A percentile compares a stretch with the other conserved stretches of the same genome.
Evolutionary conservation across 2,797 vertebrate genomes (phyloP).

Genomic region (Tadarida brasiliensis): DNA sequence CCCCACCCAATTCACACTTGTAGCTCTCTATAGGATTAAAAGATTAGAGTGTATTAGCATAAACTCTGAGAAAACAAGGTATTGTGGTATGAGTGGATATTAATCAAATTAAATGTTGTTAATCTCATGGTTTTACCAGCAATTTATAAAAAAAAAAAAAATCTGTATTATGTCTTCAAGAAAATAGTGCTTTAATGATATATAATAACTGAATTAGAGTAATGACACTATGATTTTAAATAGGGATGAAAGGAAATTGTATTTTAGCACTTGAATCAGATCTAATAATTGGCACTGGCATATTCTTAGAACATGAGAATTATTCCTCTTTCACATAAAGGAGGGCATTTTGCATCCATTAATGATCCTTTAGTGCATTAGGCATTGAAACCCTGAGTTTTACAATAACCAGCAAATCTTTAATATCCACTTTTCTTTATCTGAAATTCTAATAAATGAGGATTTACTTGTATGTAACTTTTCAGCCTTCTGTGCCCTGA

Average conservation of each 20-base stretch:
- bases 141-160: background rate
- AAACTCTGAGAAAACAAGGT: conserved; percentile 55
- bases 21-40: conserved; percentile 55
- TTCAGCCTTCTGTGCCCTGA: background rate
- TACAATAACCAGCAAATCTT: conserved; percentile 46
- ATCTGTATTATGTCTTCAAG: background rate
- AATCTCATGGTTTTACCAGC: conserved; percentile 32
- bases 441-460: conserved; percentile 38
- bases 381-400: background rate
- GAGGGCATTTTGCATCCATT: conserved; percentile 25
- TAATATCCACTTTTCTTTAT: background rate
- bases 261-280: conserved; percentile 50
- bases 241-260: conserved; percentile 23
- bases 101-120: conserved; percentile 64
- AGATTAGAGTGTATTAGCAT: conserved; percentile 66
- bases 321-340: conserved; percentile 4
- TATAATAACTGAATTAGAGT: conserved; percentile 51
- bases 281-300: conserved; percentile 44
- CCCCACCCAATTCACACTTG: conserved; percentile 44
- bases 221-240: conserved; percentile 41
- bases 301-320: background rate
- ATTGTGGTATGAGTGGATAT: background rate
- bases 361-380: conserved; percentile 55
- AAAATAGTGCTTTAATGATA: conserved; percentile 52
- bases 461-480: conserved; percentile 15